phyloP scores from a whole-genome alignment of 1,140 invertebrate genomes.

The Coelopa frigida region DNA sequence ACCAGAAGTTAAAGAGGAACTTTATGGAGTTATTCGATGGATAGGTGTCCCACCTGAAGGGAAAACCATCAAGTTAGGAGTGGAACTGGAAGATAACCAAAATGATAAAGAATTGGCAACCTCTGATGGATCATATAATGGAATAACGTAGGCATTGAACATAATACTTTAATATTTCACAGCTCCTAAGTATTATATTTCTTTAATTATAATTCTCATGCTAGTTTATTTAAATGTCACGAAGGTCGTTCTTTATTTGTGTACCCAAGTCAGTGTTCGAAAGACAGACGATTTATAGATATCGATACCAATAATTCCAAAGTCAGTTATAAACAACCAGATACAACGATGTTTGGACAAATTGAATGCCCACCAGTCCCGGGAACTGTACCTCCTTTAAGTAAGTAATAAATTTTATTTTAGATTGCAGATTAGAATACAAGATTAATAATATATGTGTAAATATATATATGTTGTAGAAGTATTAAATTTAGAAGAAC shows the following conservation, averaged over 20 bases:
- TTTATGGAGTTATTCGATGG: constrained; percentile 82
- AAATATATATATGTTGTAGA: constrained; percentile 19
- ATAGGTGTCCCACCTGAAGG: constrained; percentile 54
- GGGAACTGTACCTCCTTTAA: constrained; percentile 72
- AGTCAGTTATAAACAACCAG: constrained; percentile 8
- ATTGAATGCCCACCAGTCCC: constrained; percentile 67
- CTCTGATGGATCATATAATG: constrained; percentile 71
- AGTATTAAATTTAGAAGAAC: constrained; percentile 49
- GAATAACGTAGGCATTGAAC: constrained; percentile 35
- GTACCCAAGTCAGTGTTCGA: constrained; percentile 64
- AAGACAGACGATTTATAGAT: constrained; percentile 70
- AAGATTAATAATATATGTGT: neutral
- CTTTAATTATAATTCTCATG: neutral
- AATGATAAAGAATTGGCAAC: constrained; percentile 50
- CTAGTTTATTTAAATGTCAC: constrained; percentile 23
- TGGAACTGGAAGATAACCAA: constrained; percentile 67
- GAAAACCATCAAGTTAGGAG: constrained; percentile 47
- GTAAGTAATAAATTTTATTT: constrained; percentile 34
- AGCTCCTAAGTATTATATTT: neutral
- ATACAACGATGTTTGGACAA: constrained; percentile 39
- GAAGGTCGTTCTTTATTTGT: constrained; percentile 65
- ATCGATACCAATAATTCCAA: constrained; percentile 8
- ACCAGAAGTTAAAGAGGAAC: constrained; percentile 35
- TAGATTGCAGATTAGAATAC: neutral
- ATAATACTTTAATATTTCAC: constrained; percentile 26